These are phyloP conservation scores for Aphelocoma californica DNA, from an alignment of 2,797 vertebrate genomes.

Conservation along the genomic window DNA sequence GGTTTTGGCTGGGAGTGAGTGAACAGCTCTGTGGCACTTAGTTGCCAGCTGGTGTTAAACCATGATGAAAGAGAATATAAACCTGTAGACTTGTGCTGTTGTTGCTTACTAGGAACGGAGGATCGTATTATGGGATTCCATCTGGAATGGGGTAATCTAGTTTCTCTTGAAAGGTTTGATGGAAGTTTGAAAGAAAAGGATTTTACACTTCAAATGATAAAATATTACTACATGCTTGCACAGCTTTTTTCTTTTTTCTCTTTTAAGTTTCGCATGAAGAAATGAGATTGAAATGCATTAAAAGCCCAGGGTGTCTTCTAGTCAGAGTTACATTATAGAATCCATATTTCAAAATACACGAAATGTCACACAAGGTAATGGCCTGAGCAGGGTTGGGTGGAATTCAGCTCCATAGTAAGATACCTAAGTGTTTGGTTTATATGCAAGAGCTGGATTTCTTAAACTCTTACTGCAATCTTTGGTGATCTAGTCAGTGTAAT, in stretches of 20 bases:
- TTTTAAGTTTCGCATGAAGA: neutral
- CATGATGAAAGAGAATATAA: neutral
- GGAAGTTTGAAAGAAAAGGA: neutral
- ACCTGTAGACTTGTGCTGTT: neutral
- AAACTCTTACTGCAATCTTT: neutral
- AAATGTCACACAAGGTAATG: neutral
- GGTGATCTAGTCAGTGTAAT: neutral
- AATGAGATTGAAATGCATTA: neutral
- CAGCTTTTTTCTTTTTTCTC: neutral
- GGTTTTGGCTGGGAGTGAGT: neutral
- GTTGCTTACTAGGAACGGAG: neutral
- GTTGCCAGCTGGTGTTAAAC: neutral
- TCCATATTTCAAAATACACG: neutral
- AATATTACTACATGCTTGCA: neutral
- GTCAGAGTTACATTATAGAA: neutral
- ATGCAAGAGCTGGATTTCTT: neutral
- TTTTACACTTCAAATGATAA: neutral
- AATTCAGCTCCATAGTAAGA: neutral
- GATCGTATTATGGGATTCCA: neutral
- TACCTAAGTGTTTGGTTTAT: neutral
- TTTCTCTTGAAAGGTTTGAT: neutral
- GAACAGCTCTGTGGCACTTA: accelerated
- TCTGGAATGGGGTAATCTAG: neutral
- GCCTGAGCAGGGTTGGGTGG: neutral
- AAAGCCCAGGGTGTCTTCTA: neutral